These are phyloP conservation scores for Cromileptes altivelis DNA, from an alignment of 2,113 vertebrate species.

Conservation along the genomic window DNA sequence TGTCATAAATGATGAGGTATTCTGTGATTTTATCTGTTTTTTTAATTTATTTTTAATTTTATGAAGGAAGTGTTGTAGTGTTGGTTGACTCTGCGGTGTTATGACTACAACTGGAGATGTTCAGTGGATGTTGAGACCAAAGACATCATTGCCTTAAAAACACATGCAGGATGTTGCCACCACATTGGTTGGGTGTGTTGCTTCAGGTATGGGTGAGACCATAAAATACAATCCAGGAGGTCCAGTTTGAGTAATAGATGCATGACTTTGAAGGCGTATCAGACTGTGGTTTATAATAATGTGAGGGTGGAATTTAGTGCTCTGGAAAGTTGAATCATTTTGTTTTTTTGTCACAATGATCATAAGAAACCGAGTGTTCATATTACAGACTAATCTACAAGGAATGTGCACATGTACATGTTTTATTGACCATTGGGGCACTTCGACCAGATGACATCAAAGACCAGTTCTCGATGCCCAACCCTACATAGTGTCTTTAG, in stretches of 20 bases:
- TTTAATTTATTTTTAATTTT: too few species aligned
- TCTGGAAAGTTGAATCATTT: neutral
- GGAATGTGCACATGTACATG: neutral
- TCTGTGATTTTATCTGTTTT: neutral
- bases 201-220: neutral
- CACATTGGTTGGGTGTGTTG: neutral
- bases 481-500: conserved; percentile 38
- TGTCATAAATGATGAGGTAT: neutral
- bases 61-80: too few species aligned
- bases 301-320: neutral
- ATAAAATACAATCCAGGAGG: neutral
- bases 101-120: neutral
- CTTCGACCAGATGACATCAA: rapidly evolving
- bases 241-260: too few species aligned
- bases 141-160: neutral
- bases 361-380: neutral
- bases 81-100: neutral
- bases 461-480: conserved; percentile 48
- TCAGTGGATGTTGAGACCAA: neutral
- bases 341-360: neutral
- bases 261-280: too few species aligned
- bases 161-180: neutral
- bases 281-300: too few species aligned
- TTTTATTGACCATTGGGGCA: neutral
- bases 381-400: conserved; percentile 4